These are phyloP conservation scores for Bembecia ichneumoniformis DNA, from an alignment of 2,888 invertebrate species.

Conservation along the genomic window DNA sequence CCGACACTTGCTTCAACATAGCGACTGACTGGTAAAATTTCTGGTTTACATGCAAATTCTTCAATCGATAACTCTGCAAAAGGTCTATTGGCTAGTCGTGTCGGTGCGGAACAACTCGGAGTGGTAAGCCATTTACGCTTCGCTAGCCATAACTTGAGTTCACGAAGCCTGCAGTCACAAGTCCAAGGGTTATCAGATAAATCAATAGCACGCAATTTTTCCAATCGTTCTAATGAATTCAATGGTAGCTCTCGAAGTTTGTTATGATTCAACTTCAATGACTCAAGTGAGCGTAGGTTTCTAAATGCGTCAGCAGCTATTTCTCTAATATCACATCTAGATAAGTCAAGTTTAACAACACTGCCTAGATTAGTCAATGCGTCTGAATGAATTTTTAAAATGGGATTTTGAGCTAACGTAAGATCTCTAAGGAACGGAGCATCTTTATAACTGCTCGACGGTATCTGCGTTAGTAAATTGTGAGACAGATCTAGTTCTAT, in stretches of 20 bases:
- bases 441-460: slow-evolving; percentile 83
- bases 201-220: slow-evolving; percentile 83
- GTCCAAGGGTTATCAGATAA: slow-evolving; percentile 91
- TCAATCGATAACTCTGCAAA: slow-evolving; percentile 84
- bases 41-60: slow-evolving; percentile 89
- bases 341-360: slow-evolving; percentile 86
- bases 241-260: slow-evolving; percentile 80
- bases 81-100: slow-evolving; percentile 77
- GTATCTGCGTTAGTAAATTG: slow-evolving; percentile 85
- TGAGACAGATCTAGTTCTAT: slow-evolving; percentile 90
- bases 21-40: slow-evolving; percentile 81
- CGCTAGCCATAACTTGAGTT: slow-evolving; percentile 86
- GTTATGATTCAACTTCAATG: slow-evolving; percentile 86
- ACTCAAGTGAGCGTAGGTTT: slow-evolving; percentile 81
- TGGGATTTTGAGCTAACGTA: slow-evolving; percentile 85
- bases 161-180: slow-evolving; percentile 87
- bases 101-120: slow-evolving; percentile 82
- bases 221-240: slow-evolving; percentile 80
- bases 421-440: slow-evolving; percentile 87
- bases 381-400: slow-evolving; percentile 82
- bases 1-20: slow-evolving; percentile 85
- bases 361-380: slow-evolving; percentile 83
- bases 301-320: slow-evolving; percentile 81
- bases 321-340: slow-evolving; percentile 84
- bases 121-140: slow-evolving; percentile 84